phyloP scores from a whole-genome alignment of 2,888 invertebrate genomes.

The Synanthedon andrenaeformis region DNA sequence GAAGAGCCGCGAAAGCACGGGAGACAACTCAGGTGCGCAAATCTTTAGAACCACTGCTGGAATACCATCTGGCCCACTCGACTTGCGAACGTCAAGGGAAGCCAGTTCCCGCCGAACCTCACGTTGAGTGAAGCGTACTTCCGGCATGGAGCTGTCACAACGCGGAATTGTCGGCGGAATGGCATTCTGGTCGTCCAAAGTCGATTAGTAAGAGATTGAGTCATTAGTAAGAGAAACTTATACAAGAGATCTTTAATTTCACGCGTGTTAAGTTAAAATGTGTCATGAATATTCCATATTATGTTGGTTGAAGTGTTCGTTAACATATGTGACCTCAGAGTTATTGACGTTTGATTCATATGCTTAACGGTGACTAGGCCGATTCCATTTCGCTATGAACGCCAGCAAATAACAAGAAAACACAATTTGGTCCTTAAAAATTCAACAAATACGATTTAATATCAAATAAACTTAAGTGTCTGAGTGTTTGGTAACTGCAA shows the following conservation, averaged over 20 bases:
- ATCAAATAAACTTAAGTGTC: not conserved
- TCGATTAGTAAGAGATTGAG: no score
- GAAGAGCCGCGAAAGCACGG: no score
- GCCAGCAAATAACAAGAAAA: not conserved
- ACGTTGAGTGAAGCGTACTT: no score
- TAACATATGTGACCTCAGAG: conserved; percentile 29
- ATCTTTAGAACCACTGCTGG: no score
- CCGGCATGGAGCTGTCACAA: no score
- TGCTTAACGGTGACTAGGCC: conserved; percentile 23
- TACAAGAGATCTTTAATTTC: conserved; percentile 23
- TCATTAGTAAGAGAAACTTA: conserved; percentile 1
- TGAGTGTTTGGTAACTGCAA: not conserved
- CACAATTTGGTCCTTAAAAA: not conserved
- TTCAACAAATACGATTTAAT: not conserved
- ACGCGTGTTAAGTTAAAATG: conserved; percentile 21
- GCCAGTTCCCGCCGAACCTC: no score
- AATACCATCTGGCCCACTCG: no score
- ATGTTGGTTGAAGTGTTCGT: conserved; percentile 27
- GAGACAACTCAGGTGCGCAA: no score
- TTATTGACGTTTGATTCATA: conserved; percentile 36
- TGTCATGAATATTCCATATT: conserved; percentile 23
- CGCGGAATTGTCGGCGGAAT: no score
- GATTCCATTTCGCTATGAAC: conserved; percentile 16
- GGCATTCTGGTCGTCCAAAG: no score
- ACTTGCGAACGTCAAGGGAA: no score